Conservation (phyloP, 1,140 invertebrate genomes). For the Drosophila pseudoananassae region DNA sequence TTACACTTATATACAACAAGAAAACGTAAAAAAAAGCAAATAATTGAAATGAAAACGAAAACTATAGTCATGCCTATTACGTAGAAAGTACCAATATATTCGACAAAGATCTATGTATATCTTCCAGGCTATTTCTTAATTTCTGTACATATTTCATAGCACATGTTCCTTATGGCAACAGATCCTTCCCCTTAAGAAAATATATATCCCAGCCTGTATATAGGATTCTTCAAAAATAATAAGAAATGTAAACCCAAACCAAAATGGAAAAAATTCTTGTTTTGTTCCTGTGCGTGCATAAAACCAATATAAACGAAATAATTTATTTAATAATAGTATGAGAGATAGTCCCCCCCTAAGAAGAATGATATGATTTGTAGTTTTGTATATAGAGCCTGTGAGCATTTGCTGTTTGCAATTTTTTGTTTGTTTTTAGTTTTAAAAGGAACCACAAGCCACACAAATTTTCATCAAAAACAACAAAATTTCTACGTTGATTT, state of each 20-base stretch:
- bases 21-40: neutral
- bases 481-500: neutral
- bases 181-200: neutral
- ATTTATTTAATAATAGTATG: constrained; percentile 4
- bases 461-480: constrained; percentile 28
- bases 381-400: constrained; percentile 40
- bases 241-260: constrained; percentile 2
- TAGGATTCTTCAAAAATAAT: constrained; percentile 1
- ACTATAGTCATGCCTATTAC: neutral
- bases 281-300: constrained; percentile 1
- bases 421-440: constrained; percentile 36
- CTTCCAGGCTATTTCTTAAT: neutral
- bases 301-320: neutral
- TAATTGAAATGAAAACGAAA: neutral
- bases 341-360: neutral
- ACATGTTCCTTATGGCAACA: constrained; percentile 9
- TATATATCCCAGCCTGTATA: constrained; percentile 1
- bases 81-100: neutral
- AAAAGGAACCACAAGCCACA: neutral
- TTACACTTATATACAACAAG: constrained; percentile 14
- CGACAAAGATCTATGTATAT: neutral
- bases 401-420: constrained; percentile 28
- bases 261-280: constrained; percentile 3
- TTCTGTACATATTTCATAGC: constrained; percentile 10
- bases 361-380: constrained; percentile 28